Evolutionary conservation across 2,797 vertebrate species (phyloP).

Genomic region (Girardinus metallicus): DNA sequence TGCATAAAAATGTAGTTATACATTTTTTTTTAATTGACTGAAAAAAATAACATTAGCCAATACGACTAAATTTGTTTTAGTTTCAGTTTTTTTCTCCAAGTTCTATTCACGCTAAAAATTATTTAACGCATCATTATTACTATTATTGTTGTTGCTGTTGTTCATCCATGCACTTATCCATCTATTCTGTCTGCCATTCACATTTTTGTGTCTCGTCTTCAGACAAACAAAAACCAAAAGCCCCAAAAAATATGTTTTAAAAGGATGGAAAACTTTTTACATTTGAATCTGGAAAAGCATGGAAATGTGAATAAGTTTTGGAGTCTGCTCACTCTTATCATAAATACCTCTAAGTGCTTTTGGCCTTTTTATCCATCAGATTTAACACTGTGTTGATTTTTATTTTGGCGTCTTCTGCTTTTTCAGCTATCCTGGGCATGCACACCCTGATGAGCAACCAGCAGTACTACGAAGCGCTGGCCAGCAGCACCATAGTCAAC

Average conservation of each 20-base stretch:
- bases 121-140: background rate
- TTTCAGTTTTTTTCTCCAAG: background rate
- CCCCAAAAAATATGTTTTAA: background rate
- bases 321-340: background rate
- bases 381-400: background rate
- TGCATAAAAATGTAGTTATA: too few relatives aligned
- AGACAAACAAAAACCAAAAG: background rate
- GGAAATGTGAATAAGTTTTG: background rate
- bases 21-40: too few relatives aligned
- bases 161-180: too few relatives aligned
- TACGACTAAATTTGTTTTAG: too few relatives aligned
- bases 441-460: slow-evolving; percentile 99
- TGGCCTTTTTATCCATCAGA: background rate
- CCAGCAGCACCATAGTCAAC: slow-evolving; percentile 97
- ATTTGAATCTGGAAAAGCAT: background rate
- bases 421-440: slow-evolving; percentile 96
- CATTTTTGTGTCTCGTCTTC: background rate
- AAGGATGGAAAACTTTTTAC: background rate
- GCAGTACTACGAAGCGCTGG: slow-evolving; percentile 96
- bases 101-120: background rate
- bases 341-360: slow-evolving; percentile 1
- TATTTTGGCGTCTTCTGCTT: slow-evolving; percentile 37
- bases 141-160: too few relatives aligned
- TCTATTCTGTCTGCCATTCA: background rate
- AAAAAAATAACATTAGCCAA: too few relatives aligned